Base-by-base conservation (phyloP, 2,797 vertebrate species). In the Agapornis canus region DNA sequence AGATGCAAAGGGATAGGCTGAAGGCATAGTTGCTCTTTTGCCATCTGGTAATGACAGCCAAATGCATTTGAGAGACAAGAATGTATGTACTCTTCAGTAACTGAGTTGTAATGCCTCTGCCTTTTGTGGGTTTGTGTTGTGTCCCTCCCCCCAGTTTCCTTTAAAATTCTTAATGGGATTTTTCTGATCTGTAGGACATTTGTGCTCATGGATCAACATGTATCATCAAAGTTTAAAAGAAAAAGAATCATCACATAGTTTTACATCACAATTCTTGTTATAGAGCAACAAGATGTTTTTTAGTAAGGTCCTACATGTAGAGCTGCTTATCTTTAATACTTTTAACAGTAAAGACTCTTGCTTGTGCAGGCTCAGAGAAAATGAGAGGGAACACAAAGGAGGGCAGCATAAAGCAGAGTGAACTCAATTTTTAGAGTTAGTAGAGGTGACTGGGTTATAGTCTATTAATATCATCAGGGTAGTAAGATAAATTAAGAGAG, bases 401-500 rank as follows among this genome's bases (percentile, higher is more conserved):
- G 96, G 94, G n/a, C 94, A 97, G 85, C 82, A 91, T 91, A 92
- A 92, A 91, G 89, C 92, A 90, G 92, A 89, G 61, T 95, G 95
- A 97, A 96, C 92, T 96, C 92, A 94, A 90, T 96, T 96, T 95
- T 92, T 79, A 90, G 72, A 94, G 90, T 93, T 78, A 91, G 76
- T 91, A 91, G 91, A 93, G 95, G 95, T 95, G 95, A 97, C 85
- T 93, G 64, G 82, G 91, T 96, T 87, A 84, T 79, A 88, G 59
- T 84, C 92, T 97, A 96, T 96, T 97, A 96, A 96, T 97, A 97
- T 81, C 94, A 84, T 76, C 89, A 76, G 91, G 92, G 70, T 92
- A 96, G 95, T 88, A 79, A 88, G 87, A 80, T 94, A 97, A 97
- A 97, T 96, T 77, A 97, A 92, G 87, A 69, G 80, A 96, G 96